Evolutionary conservation across 2,888 invertebrate species (phyloP).

Genomic region (Apotomis capreana): DNA sequence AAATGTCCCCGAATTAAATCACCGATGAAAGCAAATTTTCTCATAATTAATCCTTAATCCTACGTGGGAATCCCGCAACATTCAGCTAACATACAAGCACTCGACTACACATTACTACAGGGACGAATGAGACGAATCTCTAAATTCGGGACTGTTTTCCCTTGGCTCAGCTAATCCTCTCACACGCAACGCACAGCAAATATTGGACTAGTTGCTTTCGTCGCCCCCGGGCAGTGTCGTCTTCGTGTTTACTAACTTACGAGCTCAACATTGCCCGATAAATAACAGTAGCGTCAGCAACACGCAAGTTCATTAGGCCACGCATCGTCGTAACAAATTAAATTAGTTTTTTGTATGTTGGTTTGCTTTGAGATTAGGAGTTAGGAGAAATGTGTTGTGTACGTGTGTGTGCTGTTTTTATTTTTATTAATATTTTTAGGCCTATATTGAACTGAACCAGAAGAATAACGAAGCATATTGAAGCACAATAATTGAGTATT

Average conservation of each 20-base stretch:
- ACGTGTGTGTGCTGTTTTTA: too few species aligned
- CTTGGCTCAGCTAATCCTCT: not conserved
- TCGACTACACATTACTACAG: too few species aligned
- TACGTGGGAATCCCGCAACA: too few species aligned
- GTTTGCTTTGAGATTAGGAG: not conserved
- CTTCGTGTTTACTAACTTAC: conserved; percentile 25
- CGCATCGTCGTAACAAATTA: not conserved
- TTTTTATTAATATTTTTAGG: too few species aligned
- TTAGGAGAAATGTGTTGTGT: not conserved
- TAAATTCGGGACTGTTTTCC: not conserved
- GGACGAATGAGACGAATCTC: not conserved
- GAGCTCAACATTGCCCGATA: conserved; percentile 19
- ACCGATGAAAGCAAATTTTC: too few species aligned
- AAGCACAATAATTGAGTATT: too few species aligned
- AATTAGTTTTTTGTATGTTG: not conserved
- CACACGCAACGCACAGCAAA: conserved; percentile 14
- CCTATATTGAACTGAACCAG: too few species aligned
- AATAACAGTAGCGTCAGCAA: conserved; percentile 21
- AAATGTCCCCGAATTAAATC: too few species aligned
- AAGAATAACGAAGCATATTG: too few species aligned
- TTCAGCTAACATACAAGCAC: too few species aligned
- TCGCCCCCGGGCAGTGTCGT: conserved; percentile 3
- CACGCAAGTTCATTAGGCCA: conserved; percentile 2
- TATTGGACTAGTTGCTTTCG: conserved; percentile 16
- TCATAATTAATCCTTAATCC: too few species aligned